Evolutionary conservation across 53 echinoderm and acorn worm species (phyloP).

Genomic region (Echinarachnius parma): DNA sequence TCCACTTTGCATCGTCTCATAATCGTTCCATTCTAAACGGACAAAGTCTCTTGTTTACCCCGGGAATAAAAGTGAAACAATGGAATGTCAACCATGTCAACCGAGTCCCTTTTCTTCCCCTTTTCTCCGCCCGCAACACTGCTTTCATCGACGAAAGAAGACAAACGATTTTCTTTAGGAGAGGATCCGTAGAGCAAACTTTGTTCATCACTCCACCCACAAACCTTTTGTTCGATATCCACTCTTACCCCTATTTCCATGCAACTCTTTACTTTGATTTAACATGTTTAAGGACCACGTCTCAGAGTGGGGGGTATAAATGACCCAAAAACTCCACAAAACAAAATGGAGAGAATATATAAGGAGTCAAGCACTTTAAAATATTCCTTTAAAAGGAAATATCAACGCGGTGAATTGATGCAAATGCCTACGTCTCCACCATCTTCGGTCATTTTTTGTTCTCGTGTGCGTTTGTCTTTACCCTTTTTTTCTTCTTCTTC

Average conservation of each 20-base stretch:
- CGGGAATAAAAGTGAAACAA: constrained; percentile 33
- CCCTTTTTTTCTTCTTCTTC: too few species aligned
- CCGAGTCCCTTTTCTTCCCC: background rate
- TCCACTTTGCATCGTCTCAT: too few species aligned
- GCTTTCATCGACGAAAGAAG: constrained; percentile 34
- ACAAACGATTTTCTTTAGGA: constrained; percentile 41
- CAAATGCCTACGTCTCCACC: too few species aligned
- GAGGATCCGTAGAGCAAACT: constrained; percentile 39
- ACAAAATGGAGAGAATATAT: too few species aligned
- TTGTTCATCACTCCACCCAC: constrained; percentile 40
- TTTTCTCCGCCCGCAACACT: too few species aligned
- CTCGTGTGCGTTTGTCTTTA: too few species aligned
- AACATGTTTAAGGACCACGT: background rate
- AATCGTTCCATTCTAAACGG: constrained; percentile 4
- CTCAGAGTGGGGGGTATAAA: constrained; percentile 25
- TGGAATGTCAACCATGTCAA: constrained; percentile 43
- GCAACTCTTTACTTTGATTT: background rate
- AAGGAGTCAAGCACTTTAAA: constrained; percentile 36
- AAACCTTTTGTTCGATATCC: constrained; percentile 20
- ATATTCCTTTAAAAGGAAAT: too few species aligned
- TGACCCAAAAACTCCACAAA: constrained; percentile 39
- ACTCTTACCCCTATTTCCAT: background rate
- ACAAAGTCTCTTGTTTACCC: constrained; percentile 23
- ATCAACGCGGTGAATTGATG: too few species aligned
- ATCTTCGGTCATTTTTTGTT: too few species aligned